Conservation (phyloP, 2,113 vertebrate species). For the Bubo bubo region DNA sequence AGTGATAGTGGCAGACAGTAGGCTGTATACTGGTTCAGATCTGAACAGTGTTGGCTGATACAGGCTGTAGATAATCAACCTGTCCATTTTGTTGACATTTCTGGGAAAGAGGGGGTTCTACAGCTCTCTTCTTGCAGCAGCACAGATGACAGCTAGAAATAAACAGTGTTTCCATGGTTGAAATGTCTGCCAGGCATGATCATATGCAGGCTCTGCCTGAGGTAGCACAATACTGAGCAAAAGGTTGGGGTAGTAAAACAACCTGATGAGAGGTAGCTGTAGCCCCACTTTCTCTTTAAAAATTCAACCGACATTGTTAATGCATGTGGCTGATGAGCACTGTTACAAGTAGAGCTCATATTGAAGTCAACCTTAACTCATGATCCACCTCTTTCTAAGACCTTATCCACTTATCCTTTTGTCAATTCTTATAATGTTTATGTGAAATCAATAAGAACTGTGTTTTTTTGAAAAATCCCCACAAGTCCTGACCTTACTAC, state of each 20-base stretch:
- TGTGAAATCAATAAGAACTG: not conserved
- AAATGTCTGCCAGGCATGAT: not conserved
- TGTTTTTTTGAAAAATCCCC: not conserved
- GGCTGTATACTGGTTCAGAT: not conserved
- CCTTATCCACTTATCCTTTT: not conserved
- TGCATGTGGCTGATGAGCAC: not conserved
- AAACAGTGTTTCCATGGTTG: not conserved
- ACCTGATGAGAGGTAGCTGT: not conserved
- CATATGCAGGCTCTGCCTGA: not conserved
- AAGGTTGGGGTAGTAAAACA: not conserved
- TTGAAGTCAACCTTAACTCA: not conserved
- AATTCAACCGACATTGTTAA: not conserved
- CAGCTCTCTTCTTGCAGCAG: not conserved
- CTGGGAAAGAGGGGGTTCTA: not conserved
- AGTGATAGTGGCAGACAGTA: not conserved
- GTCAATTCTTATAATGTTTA: not conserved
- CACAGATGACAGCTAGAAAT: slow-evolving; percentile 23
- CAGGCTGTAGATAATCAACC: slow-evolving; percentile 24
- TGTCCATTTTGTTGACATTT: slow-evolving; percentile 29
- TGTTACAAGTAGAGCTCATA: accelerated
- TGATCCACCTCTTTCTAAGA: not conserved
- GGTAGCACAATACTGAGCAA: not conserved
- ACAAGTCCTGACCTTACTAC: slow-evolving; percentile 5
- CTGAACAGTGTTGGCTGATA: not conserved
- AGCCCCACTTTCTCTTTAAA: not conserved